Percentiles rank a stretch among this genome's conserved stretches.
Evolutionary conservation across 2,113 vertebrate species (phyloP).

Genomic region (Cairina moschata): DNA sequence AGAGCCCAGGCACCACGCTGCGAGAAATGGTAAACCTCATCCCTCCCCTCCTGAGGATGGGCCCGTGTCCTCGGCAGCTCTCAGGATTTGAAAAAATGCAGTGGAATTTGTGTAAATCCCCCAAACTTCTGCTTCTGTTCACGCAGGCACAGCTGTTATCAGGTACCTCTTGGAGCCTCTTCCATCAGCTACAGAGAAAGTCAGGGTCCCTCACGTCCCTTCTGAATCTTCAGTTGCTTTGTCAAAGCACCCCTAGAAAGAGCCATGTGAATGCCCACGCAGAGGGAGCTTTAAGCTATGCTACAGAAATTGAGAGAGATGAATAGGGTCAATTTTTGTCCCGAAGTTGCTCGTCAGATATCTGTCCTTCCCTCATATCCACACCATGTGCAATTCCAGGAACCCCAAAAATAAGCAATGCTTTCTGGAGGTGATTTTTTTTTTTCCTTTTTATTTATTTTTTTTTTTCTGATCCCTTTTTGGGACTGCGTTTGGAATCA

Average conservation of each 20-base stretch:
- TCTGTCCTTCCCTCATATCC: background rate
- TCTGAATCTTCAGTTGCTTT: background rate
- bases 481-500: background rate
- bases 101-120: background rate
- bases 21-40: background rate
- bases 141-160: rapidly evolving
- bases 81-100: background rate
- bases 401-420: background rate
- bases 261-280: background rate
- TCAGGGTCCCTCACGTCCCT: background rate
- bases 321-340: background rate
- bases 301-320: background rate
- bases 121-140: background rate
- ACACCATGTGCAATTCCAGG: background rate
- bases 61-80: background rate
- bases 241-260: background rate
- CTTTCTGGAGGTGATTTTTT: background rate
- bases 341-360: background rate
- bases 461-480: background rate
- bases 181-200: background rate
- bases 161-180: background rate
- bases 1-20: background rate
- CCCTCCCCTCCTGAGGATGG: background rate
- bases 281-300: background rate
- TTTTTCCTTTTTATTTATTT: background rate